Evolutionary conservation across 2,113 vertebrate species (phyloP).

Genomic region (Macroglossus sobrinus): DNA sequence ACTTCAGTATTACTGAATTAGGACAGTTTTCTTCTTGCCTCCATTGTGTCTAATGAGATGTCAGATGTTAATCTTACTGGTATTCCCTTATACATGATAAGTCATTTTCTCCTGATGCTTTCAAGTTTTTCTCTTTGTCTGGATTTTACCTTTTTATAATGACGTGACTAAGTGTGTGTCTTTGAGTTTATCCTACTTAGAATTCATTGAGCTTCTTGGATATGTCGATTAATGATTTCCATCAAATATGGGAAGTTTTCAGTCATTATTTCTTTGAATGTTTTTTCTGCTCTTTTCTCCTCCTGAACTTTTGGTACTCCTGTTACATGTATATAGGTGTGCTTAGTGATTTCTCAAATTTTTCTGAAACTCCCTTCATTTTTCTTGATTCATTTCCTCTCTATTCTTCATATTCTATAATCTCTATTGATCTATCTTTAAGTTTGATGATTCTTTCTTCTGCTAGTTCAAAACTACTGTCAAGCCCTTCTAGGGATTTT

Average conservation of each 20-base stretch:
- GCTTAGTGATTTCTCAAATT: background rate
- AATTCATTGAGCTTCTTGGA: background rate
- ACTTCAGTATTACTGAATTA: background rate
- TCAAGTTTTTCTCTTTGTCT: background rate
- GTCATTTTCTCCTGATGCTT: background rate
- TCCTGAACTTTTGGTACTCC: background rate
- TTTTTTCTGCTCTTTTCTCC: background rate
- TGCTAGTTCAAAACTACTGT: background rate
- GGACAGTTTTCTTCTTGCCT: background rate
- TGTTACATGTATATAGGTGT: background rate
- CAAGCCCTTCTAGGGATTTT: background rate
- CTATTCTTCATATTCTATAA: background rate
- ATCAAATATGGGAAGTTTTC: background rate
- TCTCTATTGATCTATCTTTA: background rate
- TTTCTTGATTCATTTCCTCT: background rate
- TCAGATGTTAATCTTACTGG: background rate
- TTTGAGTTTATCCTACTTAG: background rate
- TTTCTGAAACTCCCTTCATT: background rate
- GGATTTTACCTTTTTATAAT: background rate
- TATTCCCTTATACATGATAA: background rate
- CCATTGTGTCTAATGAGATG: background rate
- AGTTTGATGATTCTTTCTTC: background rate
- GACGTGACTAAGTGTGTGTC: background rate
- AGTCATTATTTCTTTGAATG: background rate
- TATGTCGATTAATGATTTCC: background rate